These are phyloP conservation scores for Bombus confusus DNA, from an alignment of 1,140 invertebrate genomes.

Conservation along the genomic window DNA sequence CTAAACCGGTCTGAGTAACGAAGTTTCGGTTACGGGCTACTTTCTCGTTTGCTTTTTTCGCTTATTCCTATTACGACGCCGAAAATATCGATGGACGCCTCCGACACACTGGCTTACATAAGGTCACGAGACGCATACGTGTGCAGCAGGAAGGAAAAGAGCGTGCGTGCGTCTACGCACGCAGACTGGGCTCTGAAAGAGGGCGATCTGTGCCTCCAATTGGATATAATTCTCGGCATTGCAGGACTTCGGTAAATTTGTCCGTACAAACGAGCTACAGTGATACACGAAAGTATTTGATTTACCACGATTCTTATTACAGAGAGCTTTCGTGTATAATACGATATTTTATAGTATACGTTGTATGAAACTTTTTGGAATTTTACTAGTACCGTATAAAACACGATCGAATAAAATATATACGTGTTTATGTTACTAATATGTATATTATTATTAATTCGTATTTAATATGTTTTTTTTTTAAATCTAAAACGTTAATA, in stretches of 20 bases:
- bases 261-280: not conserved
- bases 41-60: conserved; percentile 32
- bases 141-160: conserved; percentile 31
- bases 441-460: too few species aligned
- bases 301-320: too few species aligned
- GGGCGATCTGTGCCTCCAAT: not conserved
- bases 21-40: conserved; percentile 26
- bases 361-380: too few species aligned
- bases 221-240: not conserved
- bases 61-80: conserved; percentile 29
- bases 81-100: conserved; percentile 41
- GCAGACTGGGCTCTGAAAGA: conserved; percentile 43
- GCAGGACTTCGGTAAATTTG: not conserved
- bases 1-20: conserved; percentile 21
- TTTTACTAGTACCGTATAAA: too few species aligned
- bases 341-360: too few species aligned
- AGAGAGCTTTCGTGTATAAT: too few species aligned
- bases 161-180: conserved; percentile 6
- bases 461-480: too few species aligned
- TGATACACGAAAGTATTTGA: not conserved
- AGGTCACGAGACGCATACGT: conserved; percentile 17
- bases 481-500: too few species aligned
- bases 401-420: too few species aligned
- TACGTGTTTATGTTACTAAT: too few species aligned
- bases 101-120: conserved; percentile 71